A percentile compares a stretch with the other conserved stretches of the same genome.
These are phyloP conservation scores for Tetramorium bicarinatum DNA, from an alignment of 2,888 invertebrate species.

Conservation along the genomic window DNA sequence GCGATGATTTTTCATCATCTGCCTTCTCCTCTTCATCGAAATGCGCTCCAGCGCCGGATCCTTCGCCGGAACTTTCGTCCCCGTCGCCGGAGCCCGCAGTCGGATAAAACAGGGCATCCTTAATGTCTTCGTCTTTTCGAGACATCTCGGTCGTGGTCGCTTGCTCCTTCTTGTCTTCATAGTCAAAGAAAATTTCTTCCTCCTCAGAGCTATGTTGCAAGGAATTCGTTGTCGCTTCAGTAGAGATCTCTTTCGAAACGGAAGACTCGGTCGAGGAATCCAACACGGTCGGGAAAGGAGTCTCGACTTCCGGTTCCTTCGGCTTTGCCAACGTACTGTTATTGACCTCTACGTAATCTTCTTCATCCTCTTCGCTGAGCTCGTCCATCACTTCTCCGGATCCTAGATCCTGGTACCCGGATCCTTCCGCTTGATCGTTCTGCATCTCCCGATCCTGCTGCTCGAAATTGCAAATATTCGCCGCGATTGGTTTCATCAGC, in stretches of 20 bases:
- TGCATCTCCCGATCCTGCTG: slow-evolving; percentile 84
- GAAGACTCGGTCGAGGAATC: slow-evolving; percentile 40
- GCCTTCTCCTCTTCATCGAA: slow-evolving; percentile 59
- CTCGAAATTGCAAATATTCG: slow-evolving; percentile 78
- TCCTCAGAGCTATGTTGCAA: slow-evolving; percentile 54
- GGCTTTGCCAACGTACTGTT: not conserved
- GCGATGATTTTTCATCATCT: not conserved
- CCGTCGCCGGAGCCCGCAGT: slow-evolving; percentile 84
- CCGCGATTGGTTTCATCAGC: slow-evolving; percentile 88
- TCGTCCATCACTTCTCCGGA: slow-evolving; percentile 69
- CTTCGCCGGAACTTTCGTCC: slow-evolving; percentile 86
- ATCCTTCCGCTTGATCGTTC: slow-evolving; percentile 88
- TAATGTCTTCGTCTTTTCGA: slow-evolving; percentile 29
- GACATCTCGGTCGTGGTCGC: slow-evolving; percentile 43
- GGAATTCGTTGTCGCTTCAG: not conserved
- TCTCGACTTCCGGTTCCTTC: slow-evolving; percentile 57
- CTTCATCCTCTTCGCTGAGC: slow-evolving; percentile 76
- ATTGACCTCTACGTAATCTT: slow-evolving; percentile 34
- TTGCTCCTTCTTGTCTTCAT: slow-evolving; percentile 61
- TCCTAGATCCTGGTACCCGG: slow-evolving; percentile 80
- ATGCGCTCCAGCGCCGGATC: slow-evolving; percentile 76
- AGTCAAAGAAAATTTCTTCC: slow-evolving; percentile 75
- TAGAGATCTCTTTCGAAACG: not conserved
- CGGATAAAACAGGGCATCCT: slow-evolving; percentile 76
- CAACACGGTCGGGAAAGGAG: slow-evolving; percentile 49